Percentiles rank a stretch among this genome's conserved stretches.
Conservation (phyloP, 1,140 invertebrate species). For the Neodiprion fabricii region DNA sequence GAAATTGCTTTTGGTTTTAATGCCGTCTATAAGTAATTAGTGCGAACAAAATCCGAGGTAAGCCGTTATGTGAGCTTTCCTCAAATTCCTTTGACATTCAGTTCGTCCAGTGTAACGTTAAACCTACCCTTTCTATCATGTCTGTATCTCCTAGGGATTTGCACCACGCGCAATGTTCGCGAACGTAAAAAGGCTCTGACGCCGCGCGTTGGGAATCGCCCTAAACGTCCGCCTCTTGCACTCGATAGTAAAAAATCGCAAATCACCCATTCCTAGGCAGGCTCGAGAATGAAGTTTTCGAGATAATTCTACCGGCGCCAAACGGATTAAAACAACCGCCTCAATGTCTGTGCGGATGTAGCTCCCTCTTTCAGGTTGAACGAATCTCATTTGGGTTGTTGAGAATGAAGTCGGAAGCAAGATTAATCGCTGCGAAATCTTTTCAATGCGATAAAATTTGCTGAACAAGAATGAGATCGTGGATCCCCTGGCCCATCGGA, state of each 20-base stretch:
- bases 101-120: not conserved
- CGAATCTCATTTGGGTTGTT: no score
- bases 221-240: not conserved
- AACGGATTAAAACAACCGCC: not conserved
- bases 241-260: not conserved
- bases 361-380: no score
- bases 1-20: not conserved
- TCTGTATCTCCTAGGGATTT: not conserved
- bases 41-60: not conserved
- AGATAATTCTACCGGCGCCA: not conserved
- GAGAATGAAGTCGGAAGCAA: not conserved
- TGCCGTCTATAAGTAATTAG: not conserved
- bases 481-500: no score
- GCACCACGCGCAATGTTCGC: not conserved
- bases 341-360: not conserved
- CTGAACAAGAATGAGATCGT: no score
- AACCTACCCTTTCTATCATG: not conserved
- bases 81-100: not conserved
- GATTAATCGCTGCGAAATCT: not conserved
- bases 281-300: not conserved
- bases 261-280: not conserved
- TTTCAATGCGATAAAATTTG: no score
- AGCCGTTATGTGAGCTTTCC: not conserved
- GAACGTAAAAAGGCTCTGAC: not conserved
- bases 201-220: not conserved